Conservation (phyloP, 2,797 vertebrate species). For the Bovichtus variegatus region DNA sequence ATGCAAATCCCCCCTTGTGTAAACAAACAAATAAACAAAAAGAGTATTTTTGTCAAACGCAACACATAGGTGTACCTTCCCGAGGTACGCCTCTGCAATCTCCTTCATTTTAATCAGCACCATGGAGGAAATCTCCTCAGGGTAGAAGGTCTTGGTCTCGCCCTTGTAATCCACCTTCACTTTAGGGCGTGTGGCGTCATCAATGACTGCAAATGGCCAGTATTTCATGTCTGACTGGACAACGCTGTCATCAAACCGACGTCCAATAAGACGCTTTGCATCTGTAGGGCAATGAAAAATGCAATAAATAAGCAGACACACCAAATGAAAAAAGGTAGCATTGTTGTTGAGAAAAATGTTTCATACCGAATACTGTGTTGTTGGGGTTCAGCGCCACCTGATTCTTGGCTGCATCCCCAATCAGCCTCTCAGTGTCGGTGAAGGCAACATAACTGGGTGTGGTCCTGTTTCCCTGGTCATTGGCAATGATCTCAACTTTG, state of each 20-base stretch:
- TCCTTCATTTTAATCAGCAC: conserved; percentile 87
- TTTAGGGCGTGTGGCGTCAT: conserved; percentile 81
- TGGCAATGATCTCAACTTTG: conserved; percentile 97
- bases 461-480: conserved; percentile 96
- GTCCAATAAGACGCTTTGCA: conserved; percentile 95
- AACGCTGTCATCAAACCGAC: conserved; percentile 92
- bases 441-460: conserved; percentile 97
- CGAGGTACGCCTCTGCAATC: conserved; percentile 86
- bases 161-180: conserved; percentile 87
- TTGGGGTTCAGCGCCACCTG: conserved; percentile 96
- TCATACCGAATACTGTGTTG: conserved; percentile 94
- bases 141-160: conserved; percentile 83
- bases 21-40: no score
- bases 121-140: conserved; percentile 88
- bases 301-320: not conserved
- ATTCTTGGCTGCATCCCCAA: conserved; percentile 96
- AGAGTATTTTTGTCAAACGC: not conserved
- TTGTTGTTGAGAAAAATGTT: not conserved
- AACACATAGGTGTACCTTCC: conserved; percentile 75
- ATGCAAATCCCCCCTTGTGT: not conserved
- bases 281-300: conserved; percentile 78
- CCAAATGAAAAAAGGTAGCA: not conserved
- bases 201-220: conserved; percentile 85
- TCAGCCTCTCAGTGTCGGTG: conserved; percentile 93
- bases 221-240: conserved; percentile 88